Percentiles rank a stretch among this genome's conserved stretches.
These are phyloP conservation scores for Allygus modestus DNA, from an alignment of 2,888 invertebrate genomes.

Conservation along the genomic window DNA sequence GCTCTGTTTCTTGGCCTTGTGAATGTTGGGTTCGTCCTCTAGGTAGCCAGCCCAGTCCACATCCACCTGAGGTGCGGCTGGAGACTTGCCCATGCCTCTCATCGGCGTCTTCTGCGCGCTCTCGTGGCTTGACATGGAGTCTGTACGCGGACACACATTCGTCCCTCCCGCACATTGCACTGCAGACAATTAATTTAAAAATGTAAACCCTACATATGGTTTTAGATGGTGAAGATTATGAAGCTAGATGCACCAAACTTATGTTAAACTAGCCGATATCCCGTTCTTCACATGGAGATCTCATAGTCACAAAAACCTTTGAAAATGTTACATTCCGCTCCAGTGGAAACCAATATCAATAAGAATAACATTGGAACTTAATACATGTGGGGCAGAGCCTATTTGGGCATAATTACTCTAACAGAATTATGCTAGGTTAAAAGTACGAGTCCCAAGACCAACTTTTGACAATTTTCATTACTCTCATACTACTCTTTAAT, in stretches of 20 bases:
- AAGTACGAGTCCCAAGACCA: no score
- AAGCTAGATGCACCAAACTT: not conserved
- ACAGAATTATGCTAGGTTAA: no score
- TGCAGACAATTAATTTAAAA: slow-evolving; percentile 5
- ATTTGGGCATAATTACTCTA: no score
- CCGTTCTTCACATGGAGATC: no score
- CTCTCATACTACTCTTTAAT: no score
- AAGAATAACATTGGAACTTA: no score
- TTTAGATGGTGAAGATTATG: not conserved
- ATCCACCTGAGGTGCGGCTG: slow-evolving; percentile 73
- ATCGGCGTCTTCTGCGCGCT: slow-evolving; percentile 76
- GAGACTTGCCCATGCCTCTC: slow-evolving; percentile 66
- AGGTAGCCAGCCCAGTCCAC: slow-evolving; percentile 75
- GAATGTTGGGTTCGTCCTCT: slow-evolving; percentile 73
- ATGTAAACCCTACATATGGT: slow-evolving; percentile 28
- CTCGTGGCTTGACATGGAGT: slow-evolving; percentile 80
- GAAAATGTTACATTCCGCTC: no score
- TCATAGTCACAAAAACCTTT: no score
- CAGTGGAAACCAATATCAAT: no score
- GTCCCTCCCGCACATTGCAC: slow-evolving; percentile 58
- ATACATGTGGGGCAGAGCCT: no score
- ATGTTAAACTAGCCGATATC: no score
- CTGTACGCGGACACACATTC: slow-evolving; percentile 74
- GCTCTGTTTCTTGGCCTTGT: slow-evolving; percentile 83
- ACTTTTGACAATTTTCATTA: no score